Evolutionary conservation across 2,797 vertebrate genomes (phyloP).

Genomic region (Corythornis leucogaster): DNA sequence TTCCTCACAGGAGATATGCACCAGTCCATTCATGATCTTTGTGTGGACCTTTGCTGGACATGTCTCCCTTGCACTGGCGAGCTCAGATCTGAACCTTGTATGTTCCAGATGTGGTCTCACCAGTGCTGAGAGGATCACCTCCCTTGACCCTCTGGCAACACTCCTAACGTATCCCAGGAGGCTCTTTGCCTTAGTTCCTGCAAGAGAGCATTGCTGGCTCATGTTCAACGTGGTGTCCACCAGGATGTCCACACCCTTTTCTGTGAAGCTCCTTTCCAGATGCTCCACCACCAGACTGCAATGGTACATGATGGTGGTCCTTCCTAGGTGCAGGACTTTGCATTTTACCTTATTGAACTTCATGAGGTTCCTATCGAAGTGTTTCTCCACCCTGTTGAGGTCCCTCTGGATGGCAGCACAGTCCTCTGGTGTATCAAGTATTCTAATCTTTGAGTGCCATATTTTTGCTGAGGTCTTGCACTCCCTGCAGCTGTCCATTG

Average conservation of each 20-base stretch:
- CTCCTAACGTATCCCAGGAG: neutral
- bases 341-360: neutral
- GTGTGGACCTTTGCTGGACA: neutral
- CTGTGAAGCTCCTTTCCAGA: neutral
- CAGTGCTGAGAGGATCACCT: neutral
- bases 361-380: neutral
- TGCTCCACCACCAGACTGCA: neutral
- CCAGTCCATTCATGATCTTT: neutral
- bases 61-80: neutral
- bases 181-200: neutral
- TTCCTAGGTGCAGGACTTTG: neutral
- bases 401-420: neutral
- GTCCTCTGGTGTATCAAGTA: neutral
- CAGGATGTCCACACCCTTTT: neutral
- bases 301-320: neutral
- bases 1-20: neutral
- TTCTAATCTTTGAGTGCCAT: neutral
- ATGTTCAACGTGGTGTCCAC: neutral
- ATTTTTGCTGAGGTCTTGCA: neutral
- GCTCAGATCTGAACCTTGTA: neutral
- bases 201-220: rapidly evolving
- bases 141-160: rapidly evolving
- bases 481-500: neutral
- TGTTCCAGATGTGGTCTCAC: neutral
- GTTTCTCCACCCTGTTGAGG: neutral